Percentiles rank a stretch among this genome's conserved stretches.
These are phyloP conservation scores for Pyrrhopygopsis socrates DNA, from an alignment of 2,888 invertebrate species.

Conservation along the genomic window DNA sequence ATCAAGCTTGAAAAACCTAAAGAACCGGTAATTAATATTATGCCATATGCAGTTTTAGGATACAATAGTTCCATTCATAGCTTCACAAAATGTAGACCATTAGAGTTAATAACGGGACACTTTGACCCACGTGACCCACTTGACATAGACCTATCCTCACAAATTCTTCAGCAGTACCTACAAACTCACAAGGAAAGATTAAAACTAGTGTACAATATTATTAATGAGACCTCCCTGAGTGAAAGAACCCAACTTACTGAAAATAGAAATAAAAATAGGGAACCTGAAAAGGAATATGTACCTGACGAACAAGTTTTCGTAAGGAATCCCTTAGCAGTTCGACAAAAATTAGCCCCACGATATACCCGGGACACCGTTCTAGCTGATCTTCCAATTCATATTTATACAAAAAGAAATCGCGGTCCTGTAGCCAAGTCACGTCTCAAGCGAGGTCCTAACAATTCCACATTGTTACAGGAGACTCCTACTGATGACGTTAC, in stretches of 20 bases:
- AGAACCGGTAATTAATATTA: slow-evolving; percentile 59
- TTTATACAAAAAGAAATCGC: slow-evolving; percentile 41
- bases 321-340: slow-evolving; percentile 38
- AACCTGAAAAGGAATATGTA: slow-evolving; percentile 59
- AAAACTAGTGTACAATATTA: slow-evolving; percentile 65
- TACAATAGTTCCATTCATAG: slow-evolving; percentile 73
- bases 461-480: background rate
- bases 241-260: slow-evolving; percentile 54
- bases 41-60: slow-evolving; percentile 58
- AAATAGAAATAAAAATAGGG: slow-evolving; percentile 68
- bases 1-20: slow-evolving; percentile 43
- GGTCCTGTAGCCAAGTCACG: slow-evolving; percentile 36
- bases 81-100: slow-evolving; percentile 82
- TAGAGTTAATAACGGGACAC: slow-evolving; percentile 82
- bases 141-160: slow-evolving; percentile 77
- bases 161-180: slow-evolving; percentile 81
- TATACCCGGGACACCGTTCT: background rate
- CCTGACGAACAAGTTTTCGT: slow-evolving; percentile 53
- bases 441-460: slow-evolving; percentile 24
- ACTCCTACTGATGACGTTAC: background rate
- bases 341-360: slow-evolving; percentile 49
- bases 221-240: slow-evolving; percentile 60
- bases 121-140: slow-evolving; percentile 81
- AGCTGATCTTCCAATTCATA: slow-evolving; percentile 41
- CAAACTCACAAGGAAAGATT: slow-evolving; percentile 65